These are phyloP conservation scores for Kryphioiulus occultus DNA, from an alignment of 2,888 invertebrate species.

Conservation along the genomic window DNA sequence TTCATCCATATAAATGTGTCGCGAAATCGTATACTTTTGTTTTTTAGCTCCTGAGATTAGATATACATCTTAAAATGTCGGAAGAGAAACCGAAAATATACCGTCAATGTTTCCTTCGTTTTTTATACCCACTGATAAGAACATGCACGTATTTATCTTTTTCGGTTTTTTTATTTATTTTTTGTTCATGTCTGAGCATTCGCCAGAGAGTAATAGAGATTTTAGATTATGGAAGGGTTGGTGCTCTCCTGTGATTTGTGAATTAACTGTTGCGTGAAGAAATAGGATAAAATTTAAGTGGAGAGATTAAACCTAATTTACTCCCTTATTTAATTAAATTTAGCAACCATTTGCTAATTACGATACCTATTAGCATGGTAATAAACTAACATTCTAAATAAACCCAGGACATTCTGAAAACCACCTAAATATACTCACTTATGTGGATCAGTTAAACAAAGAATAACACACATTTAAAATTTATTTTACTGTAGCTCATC, in stretches of 20 bases:
- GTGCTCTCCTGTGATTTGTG: neutral
- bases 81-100: neutral
- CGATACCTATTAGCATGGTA: neutral
- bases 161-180: neutral
- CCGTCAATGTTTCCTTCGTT: neutral
- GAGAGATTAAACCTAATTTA: slow-evolving; percentile 2
- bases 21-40: neutral
- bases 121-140: neutral
- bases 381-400: too few species aligned
- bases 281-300: neutral
- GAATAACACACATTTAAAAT: too few species aligned
- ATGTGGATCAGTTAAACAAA: too few species aligned
- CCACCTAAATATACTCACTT: too few species aligned
- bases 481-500: too few species aligned
- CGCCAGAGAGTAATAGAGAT: slow-evolving; percentile 15
- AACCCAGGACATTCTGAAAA: too few species aligned
- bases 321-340: neutral
- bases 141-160: slow-evolving; percentile 27
- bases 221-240: neutral
- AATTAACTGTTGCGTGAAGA: neutral
- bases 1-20: neutral
- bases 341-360: neutral
- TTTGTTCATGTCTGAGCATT: neutral
- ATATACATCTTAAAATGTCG: slow-evolving; percentile 2
- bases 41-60: neutral